Conservation (phyloP, 2,797 vertebrate genomes). For the Sebastes hubbsi region DNA sequence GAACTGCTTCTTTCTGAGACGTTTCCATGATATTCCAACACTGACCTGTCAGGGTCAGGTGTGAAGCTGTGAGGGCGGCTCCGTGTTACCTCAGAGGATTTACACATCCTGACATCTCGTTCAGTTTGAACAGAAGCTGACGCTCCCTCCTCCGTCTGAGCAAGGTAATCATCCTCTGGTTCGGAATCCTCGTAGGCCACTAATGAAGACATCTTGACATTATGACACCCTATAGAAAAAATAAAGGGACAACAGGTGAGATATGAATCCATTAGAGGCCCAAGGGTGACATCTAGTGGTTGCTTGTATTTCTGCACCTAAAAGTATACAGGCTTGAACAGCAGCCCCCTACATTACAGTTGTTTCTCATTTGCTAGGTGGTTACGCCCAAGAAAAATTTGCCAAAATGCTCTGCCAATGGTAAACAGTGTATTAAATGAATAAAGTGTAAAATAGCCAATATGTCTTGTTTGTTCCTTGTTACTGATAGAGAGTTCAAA, state of each 20-base stretch:
- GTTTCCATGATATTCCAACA: constrained; percentile 10
- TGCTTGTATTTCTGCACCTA: neutral
- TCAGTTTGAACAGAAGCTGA: constrained; percentile 10
- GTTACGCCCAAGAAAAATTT: no score
- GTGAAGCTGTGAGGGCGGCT: neutral
- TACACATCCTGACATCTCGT: neutral
- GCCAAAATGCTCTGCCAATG: no score
- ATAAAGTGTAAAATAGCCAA: no score
- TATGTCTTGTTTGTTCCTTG: no score
- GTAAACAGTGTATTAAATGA: no score
- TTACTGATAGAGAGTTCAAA: no score
- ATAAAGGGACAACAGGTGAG: neutral
- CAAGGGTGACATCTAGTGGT: constrained; percentile 63
- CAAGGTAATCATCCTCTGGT: constrained; percentile 81
- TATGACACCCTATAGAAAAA: constrained; percentile 25
- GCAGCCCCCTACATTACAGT: no score
- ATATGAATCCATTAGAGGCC: constrained; percentile 5
- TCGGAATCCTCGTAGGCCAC: constrained; percentile 95
- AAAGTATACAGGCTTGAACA: neutral
- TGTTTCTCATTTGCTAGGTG: no score
- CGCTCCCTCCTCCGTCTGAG: constrained; percentile 12
- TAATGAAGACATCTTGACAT: constrained; percentile 84
- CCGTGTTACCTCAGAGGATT: neutral
- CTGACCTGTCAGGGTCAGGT: neutral
- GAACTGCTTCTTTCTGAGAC: constrained; percentile 15